A percentile compares a stretch with the other conserved stretches of the same genome.
phyloP scores from a whole-genome alignment of 2,888 invertebrate species.

The Drosophila nigricruria region DNA sequence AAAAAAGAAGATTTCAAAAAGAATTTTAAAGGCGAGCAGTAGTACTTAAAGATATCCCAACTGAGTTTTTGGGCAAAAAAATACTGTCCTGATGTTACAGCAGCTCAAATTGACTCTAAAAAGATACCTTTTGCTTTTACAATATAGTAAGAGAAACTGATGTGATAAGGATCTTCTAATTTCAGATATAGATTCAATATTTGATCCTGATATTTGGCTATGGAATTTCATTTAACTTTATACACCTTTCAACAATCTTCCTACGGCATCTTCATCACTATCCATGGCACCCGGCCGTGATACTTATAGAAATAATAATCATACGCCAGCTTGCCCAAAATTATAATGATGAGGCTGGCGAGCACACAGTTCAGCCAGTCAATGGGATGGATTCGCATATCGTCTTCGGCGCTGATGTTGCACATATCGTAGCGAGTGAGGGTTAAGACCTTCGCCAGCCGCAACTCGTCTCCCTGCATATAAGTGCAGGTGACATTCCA shows the following conservation, averaged over 20 bases:
- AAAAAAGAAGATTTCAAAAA: too few species aligned
- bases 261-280: slow-evolving; percentile 91
- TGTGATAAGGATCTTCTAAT: background rate
- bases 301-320: slow-evolving; percentile 93
- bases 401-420: slow-evolving; percentile 86
- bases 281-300: slow-evolving; percentile 93
- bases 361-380: slow-evolving; percentile 91
- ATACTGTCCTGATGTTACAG: too few species aligned
- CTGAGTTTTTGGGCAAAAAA: too few species aligned
- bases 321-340: slow-evolving; percentile 91
- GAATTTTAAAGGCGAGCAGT: too few species aligned
- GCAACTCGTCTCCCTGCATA: slow-evolving; percentile 85
- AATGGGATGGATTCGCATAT: slow-evolving; percentile 88
- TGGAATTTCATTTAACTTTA: background rate
- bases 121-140: too few species aligned
- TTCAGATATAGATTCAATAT: background rate
- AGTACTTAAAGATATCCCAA: too few species aligned
- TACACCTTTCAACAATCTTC: too few species aligned
- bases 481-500: slow-evolving; percentile 90
- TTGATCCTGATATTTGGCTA: background rate
- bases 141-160: too few species aligned
- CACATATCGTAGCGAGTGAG: slow-evolving; percentile 90
- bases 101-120: too few species aligned
- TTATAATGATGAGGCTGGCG: slow-evolving; percentile 89
- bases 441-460: slow-evolving; percentile 88